Evolutionary conservation across 2,888 invertebrate genomes (phyloP).

Genomic region (Criorhina ranunculi): DNA sequence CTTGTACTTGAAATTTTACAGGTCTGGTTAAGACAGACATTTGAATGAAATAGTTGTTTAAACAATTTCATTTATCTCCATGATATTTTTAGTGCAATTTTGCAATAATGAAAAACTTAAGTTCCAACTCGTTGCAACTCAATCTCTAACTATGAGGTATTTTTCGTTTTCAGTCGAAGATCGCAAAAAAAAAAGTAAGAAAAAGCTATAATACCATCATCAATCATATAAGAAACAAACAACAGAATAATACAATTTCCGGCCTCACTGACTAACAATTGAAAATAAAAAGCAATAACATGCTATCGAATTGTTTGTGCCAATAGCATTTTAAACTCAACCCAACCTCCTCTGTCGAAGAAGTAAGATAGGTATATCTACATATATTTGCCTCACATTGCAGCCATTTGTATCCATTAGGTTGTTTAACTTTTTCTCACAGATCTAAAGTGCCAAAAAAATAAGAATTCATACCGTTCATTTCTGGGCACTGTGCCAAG

Average conservation of each 20-base stretch:
- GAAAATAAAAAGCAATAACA: background rate
- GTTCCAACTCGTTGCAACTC: too few relatives aligned
- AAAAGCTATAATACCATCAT: background rate
- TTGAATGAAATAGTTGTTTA: too few relatives aligned
- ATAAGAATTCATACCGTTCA: conserved; percentile 55
- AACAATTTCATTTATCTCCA: too few relatives aligned
- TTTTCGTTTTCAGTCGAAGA: too few relatives aligned
- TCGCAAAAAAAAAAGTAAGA: too few relatives aligned
- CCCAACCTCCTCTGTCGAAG: background rate
- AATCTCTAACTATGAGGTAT: too few relatives aligned
- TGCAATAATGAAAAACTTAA: too few relatives aligned
- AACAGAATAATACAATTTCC: conserved; percentile 2
- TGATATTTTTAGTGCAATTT: too few relatives aligned
- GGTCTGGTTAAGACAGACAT: too few relatives aligned
- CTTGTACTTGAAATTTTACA: too few relatives aligned
- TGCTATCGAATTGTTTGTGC: conserved; percentile 22
- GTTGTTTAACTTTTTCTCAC: conserved; percentile 10
- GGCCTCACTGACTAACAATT: conserved; percentile 1
- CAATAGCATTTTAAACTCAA: conserved; percentile 20
- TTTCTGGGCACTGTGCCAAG: conserved; percentile 62
- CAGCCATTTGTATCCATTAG: conserved; percentile 4
- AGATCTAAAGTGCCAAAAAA: conserved; percentile 59
- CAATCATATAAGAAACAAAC: background rate
- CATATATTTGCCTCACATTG: background rate
- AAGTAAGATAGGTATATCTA: background rate